These are phyloP conservation scores for Euplexia lucipara DNA, from an alignment of 2,888 invertebrate genomes.

Conservation along the genomic window DNA sequence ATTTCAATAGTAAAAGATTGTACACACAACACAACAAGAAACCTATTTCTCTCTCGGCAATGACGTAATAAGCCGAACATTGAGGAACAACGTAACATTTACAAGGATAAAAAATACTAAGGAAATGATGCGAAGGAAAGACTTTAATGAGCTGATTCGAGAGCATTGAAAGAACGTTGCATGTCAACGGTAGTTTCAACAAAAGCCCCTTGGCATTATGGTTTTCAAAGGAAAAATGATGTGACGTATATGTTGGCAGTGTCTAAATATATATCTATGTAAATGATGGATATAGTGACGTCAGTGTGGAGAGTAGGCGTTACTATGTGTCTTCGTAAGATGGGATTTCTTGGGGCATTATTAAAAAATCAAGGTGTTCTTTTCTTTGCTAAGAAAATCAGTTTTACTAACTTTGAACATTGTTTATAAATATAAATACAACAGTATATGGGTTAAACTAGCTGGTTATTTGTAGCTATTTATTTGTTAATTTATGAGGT, in stretches of 20 bases:
- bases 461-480: too few relatives aligned
- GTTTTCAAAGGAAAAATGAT: constrained; percentile 78
- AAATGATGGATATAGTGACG: constrained; percentile 37
- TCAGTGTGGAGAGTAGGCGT: constrained; percentile 39
- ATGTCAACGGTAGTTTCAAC: constrained; percentile 69
- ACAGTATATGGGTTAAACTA: too few relatives aligned
- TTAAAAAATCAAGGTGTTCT: too few relatives aligned
- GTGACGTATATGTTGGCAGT: constrained; percentile 33
- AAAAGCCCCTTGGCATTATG: constrained; percentile 75
- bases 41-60: constrained; percentile 30
- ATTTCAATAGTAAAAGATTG: too few relatives aligned
- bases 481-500: too few relatives aligned
- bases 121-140: constrained; percentile 81
- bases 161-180: constrained; percentile 73
- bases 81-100: constrained; percentile 66
- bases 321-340: not conserved
- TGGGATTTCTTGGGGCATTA: not conserved
- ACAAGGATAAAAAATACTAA: constrained; percentile 74
- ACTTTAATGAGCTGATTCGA: constrained; percentile 84
- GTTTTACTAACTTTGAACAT: too few relatives aligned
- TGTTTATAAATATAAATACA: too few relatives aligned
- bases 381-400: too few relatives aligned
- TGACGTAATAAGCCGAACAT: constrained; percentile 70
- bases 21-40: not conserved
- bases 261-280: constrained; percentile 2